These are phyloP conservation scores for Chrysocyon brachyurus DNA, from an alignment of 2,797 vertebrate species.

Conservation along the genomic window DNA sequence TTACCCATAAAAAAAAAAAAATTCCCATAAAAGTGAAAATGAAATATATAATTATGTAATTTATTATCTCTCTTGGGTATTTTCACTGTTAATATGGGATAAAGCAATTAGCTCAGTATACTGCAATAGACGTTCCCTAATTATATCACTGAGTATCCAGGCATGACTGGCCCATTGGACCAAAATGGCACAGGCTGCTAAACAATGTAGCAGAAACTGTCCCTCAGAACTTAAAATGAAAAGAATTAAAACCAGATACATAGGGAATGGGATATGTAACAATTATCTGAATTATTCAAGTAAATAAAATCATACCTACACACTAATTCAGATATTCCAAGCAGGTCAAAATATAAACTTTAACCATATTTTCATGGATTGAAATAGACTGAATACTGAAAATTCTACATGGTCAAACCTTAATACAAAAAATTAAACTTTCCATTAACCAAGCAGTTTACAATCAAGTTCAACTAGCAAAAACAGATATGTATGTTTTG, in stretches of 20 bases:
- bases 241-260: conserved; percentile 31
- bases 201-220: not conserved
- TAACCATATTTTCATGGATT: not conserved
- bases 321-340: conserved; percentile 39
- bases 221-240: not conserved
- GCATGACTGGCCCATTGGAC: not conserved
- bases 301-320: not conserved
- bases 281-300: not conserved
- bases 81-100: not conserved
- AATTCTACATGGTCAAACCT: not conserved
- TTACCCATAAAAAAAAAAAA: not conserved
- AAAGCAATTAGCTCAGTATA: not conserved
- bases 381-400: not conserved
- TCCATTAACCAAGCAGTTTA: not conserved
- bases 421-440: conserved; percentile 28
- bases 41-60: not conserved
- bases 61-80: not conserved
- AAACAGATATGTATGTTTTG: not conserved
- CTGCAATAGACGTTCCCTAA: not conserved
- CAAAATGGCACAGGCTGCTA: not conserved
- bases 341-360: conserved; percentile 12
- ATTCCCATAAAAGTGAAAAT: not conserved
- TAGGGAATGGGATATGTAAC: not conserved
- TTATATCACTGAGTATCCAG: not conserved
- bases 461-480: not conserved